phyloP scores from a whole-genome alignment of 2,113 vertebrate genomes.

The Rousettus leschenaultii region DNA sequence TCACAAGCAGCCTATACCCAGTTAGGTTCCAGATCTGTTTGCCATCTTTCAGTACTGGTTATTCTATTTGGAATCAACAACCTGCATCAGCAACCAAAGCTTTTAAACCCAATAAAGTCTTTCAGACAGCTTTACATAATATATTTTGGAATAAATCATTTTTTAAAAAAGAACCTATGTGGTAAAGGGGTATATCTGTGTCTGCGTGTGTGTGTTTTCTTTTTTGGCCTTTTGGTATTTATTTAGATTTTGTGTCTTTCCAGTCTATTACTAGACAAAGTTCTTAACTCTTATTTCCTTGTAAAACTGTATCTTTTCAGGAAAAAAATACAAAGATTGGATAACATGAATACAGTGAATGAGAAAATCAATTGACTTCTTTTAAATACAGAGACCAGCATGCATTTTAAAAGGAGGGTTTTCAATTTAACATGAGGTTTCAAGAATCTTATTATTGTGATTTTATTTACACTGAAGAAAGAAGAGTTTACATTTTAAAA shows the following conservation, averaged over 20 bases:
- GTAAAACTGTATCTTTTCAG: not conserved
- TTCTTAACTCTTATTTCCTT: not conserved
- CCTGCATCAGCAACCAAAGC: not conserved
- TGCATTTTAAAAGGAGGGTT: conserved; percentile 23
- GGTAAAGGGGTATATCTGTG: not conserved
- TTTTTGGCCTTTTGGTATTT: not conserved
- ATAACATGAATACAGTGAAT: not conserved
- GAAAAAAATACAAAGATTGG: not conserved
- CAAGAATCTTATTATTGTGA: not conserved
- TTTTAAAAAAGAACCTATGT: not conserved
- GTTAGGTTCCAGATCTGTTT: not conserved
- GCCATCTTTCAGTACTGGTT: not conserved
- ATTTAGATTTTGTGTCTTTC: conserved; percentile 20
- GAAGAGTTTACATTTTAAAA: not conserved
- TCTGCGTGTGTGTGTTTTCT: not conserved
- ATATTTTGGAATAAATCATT: conserved; percentile 16
- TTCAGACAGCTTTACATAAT: not conserved
- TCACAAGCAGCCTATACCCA: not conserved
- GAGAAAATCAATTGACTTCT: not conserved
- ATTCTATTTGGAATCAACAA: not conserved
- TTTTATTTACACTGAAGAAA: conserved; percentile 1
- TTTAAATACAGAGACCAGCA: not conserved
- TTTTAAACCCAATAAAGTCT: not conserved
- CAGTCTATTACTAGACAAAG: not conserved
- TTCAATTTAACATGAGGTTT: conserved; percentile 4